Evolutionary conservation across 2,113 vertebrate genomes (phyloP), one percentile per base, ranked within the genome.

Genomic region (Hyla sarda): DNA sequence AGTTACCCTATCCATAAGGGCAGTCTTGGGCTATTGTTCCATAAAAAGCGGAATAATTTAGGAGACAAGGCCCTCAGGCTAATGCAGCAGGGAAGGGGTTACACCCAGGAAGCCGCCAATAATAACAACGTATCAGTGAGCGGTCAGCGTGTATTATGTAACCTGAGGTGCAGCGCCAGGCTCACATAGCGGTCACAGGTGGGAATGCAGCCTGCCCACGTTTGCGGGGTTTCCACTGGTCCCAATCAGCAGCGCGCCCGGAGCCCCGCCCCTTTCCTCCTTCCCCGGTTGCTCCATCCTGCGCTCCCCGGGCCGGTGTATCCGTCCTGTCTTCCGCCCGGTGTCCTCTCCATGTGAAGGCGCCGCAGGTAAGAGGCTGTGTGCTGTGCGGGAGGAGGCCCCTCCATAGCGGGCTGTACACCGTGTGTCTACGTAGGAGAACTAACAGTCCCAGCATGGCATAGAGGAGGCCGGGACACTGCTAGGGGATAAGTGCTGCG

Each of bases 251-350:
- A 50, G 74, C 34, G 52, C 23, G 5, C 0, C 9, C 14, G 25
- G 23, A 25, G 30, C 45, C 82, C 41, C 67, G 47, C 82, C 82
- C 82, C 82, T 23, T 83, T 28, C 32, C 67, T 56, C 67, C 45
- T 71, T 14, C 23, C 78, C 14, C 2, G 37, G 9, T 83, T 50
- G n/a, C 67, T 56, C 45, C 67, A 73, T 71, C 48, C 23, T 54
- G 56, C 45, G 32, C 17, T 14, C 7, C n/a, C 17, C 28, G n/a
- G 4, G 25, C 41, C 80, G 60, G 60, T 71, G 13, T 16, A 25
- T 30, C 30, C 1, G 37, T 3, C 9, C 23, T 30, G n/a, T 41
- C 23, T 5, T 25, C 50, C 1, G 21, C 75, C 1, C 14, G 16
- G 13, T 14, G 19, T 21, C 34, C 10, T 2, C 21, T 1, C 11